These are phyloP conservation scores for Brachyistius frenatus DNA, from an alignment of 2,113 vertebrate genomes.

Conservation along the genomic window DNA sequence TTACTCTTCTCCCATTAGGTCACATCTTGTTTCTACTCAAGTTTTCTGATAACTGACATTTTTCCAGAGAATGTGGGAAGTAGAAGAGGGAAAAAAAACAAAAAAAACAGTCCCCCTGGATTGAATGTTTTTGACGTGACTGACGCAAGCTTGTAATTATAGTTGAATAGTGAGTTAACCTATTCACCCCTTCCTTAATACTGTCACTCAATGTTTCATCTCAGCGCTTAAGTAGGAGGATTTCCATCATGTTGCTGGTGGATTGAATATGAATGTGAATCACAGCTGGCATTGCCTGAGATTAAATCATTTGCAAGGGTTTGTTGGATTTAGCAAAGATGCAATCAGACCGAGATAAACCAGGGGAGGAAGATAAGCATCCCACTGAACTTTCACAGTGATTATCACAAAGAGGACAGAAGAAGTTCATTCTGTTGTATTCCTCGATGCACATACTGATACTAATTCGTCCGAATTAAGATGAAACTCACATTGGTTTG, in stretches of 20 bases:
- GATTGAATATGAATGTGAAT: constrained; percentile 38
- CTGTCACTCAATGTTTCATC: constrained; percentile 33
- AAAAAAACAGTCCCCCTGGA: not conserved
- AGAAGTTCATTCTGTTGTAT: not conserved
- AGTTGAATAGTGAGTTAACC: constrained; percentile 70
- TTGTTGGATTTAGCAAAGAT: constrained; percentile 38
- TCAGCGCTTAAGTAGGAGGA: constrained; percentile 44
- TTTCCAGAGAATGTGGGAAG: not conserved
- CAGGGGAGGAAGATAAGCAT: constrained; percentile 31
- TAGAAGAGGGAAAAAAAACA: not conserved
- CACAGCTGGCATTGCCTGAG: constrained; percentile 6
- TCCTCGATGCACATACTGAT: not conserved
- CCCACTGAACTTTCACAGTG: constrained; percentile 5
- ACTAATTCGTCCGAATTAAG: not conserved
- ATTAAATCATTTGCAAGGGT: constrained; percentile 49
- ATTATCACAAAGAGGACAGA: constrained; percentile 14
- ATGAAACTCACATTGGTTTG: not conserved
- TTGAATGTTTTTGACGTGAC: constrained; percentile 20
- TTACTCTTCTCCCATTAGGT: constrained; percentile 5
- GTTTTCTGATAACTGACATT: constrained; percentile 13
- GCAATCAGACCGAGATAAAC: constrained; percentile 31
- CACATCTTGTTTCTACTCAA: not conserved
- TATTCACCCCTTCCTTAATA: constrained; percentile 47
- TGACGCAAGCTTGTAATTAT: constrained; percentile 57
- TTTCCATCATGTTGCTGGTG: constrained; percentile 28